These are phyloP conservation scores for Selene dorsalis DNA, from an alignment of 2,797 vertebrate genomes.

Conservation along the genomic window DNA sequence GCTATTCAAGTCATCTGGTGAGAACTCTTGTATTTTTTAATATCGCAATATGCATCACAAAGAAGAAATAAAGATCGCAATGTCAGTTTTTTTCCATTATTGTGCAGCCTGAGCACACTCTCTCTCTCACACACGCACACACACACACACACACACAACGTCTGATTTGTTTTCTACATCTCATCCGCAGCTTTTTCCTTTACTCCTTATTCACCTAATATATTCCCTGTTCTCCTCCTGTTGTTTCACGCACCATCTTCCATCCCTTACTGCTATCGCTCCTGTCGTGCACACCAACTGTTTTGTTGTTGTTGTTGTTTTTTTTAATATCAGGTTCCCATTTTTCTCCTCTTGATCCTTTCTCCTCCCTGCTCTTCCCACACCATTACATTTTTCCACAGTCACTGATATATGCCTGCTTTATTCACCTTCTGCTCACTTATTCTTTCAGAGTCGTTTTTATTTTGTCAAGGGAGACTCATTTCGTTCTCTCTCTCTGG, in stretches of 20 bases:
- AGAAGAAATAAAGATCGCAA: no score
- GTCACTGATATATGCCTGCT: constrained; percentile 41
- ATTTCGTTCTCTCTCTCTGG: constrained; percentile 37
- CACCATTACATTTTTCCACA: constrained; percentile 42
- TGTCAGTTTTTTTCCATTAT: no score
- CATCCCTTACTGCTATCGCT: constrained; percentile 22
- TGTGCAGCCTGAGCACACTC: no score
- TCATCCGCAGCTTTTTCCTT: constrained; percentile 18
- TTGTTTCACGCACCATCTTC: constrained; percentile 17
- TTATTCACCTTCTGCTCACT: constrained; percentile 62
- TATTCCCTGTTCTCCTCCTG: background rate
- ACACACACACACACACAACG: background rate
- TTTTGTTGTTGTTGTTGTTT: constrained; percentile 28
- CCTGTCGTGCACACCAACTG: constrained; percentile 4
- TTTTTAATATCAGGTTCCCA: constrained; percentile 31
- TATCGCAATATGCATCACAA: no score
- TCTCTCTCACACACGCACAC: background rate
- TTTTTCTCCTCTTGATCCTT: constrained; percentile 39
- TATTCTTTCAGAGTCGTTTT: constrained; percentile 37
- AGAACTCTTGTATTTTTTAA: no score
- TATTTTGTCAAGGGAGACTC: constrained; percentile 21
- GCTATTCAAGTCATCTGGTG: no score
- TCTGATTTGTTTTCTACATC: constrained; percentile 43
- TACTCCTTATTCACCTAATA: background rate
- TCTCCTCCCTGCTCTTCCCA: constrained; percentile 35